Evolutionary conservation across 37 sponge, comb jelly and placozoan genomes (phyloP), one percentile per base, ranked within the genome.

Genomic region (Spongilla lacustris): DNA sequence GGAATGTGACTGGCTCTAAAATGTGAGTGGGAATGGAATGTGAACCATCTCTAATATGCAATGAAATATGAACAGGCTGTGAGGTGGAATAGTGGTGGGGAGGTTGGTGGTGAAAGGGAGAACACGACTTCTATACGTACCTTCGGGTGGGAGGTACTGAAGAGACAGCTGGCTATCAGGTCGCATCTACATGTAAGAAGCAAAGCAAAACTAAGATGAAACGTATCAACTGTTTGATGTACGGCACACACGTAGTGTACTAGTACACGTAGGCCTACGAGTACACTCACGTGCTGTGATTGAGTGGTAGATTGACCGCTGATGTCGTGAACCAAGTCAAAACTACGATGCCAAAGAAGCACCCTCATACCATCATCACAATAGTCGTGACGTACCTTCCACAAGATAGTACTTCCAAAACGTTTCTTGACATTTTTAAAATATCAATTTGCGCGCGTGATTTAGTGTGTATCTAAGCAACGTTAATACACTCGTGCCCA

Each of bases 141-240:
- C 86, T 79, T 86, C 86, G 22, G 86, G 86, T 17, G 86, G 86
- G 48, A 86, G 86, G 72, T 36, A 78, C 36, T 86, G 79, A 2
- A 86, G 79, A 23, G 86, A 86, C 10, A 79, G 71, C 73, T 86
- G 86, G 58, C 75, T 74, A 13, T 74, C 84, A 49, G 75, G 24
- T 11, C 66, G 21, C 27, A 22, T 35, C 85, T 77, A 25, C 50
- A 77, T 36, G 37, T 67, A 29, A 36, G 36, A 23, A 68, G 58
- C 19, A 14, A 58, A 58, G 58, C 58, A 14, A 58, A 58, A 17
- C 12, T 58, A 58, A 58, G 58, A 58, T 41, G 6, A 41, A 41
- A 41, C 6, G 41, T 41, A 41, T 41, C 41, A 6, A 41, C 41
- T 3, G 41, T 13, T 58, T 6, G 14, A 58, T 58, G 46, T 46